A percentile compares a stretch with the other conserved stretches of the same genome.
These are phyloP conservation scores for Neolamprologus ventralis DNA, from an alignment of 2,113 vertebrate species.

Conservation along the genomic window DNA sequence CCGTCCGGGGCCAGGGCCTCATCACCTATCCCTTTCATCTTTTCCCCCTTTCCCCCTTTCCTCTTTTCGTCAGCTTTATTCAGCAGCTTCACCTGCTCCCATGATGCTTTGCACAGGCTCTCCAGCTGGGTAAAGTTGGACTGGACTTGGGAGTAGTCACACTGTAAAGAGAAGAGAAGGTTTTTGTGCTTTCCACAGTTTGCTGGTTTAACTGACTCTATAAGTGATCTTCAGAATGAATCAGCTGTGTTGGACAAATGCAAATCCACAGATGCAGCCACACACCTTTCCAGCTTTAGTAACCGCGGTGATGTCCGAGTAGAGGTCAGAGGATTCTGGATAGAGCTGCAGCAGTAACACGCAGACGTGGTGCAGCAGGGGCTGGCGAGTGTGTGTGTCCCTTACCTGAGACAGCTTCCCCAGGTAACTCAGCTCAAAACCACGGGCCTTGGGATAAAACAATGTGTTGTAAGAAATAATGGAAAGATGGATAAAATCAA, in stretches of 20 bases:
- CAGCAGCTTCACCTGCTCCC: conserved; percentile 66
- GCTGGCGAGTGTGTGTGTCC: conserved; percentile 69
- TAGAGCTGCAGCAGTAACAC: conserved; percentile 66
- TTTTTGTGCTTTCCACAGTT: not conserved
- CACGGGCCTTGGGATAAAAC: conserved; percentile 51
- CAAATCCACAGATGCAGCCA: not conserved
- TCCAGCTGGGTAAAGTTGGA: conserved; percentile 60
- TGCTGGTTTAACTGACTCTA: not conserved
- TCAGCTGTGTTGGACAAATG: not conserved
- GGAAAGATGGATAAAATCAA: not conserved
- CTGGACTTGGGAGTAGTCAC: conserved; percentile 65
- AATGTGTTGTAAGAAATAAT: not conserved
- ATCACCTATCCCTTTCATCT: not conserved
- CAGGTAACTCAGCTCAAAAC: conserved; percentile 77
- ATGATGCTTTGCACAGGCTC: conserved; percentile 64
- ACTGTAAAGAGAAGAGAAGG: conserved; percentile 4
- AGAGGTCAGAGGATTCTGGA: conserved; percentile 72
- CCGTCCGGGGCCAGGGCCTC: not conserved
- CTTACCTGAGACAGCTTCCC: conserved; percentile 72
- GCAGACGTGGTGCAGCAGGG: conserved; percentile 71
- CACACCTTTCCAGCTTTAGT: conserved; percentile 69
- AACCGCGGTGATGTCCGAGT: conserved; percentile 69
- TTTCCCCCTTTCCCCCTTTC: conserved; percentile 30
- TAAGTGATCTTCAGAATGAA: not conserved
- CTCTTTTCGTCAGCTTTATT: conserved; percentile 47